phyloP scores from a whole-genome alignment of 2,888 invertebrate species.

The Phyto melanocephala region DNA sequence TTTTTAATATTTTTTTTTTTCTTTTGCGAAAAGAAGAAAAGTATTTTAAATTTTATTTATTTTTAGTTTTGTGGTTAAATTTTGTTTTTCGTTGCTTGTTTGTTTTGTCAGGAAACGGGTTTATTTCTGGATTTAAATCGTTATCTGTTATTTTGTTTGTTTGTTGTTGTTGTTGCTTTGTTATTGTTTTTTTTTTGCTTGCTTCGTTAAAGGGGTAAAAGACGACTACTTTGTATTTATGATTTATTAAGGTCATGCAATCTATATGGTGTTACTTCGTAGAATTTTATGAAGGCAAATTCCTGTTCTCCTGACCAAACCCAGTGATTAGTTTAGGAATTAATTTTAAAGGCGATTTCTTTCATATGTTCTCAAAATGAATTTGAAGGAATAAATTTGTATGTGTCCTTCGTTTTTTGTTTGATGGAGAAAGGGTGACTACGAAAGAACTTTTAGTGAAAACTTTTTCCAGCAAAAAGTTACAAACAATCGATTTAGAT shows the following conservation, averaged over 20 bases:
- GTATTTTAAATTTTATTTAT: slow-evolving; percentile 17
- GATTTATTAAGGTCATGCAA: slow-evolving; percentile 63
- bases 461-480: too few relatives aligned
- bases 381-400: background rate
- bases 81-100: background rate
- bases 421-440: background rate
- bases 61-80: slow-evolving; percentile 50
- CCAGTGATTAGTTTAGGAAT: slow-evolving; percentile 50
- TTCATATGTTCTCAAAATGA: background rate
- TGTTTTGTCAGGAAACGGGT: slow-evolving; percentile 29
- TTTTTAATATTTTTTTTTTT: slow-evolving; percentile 12
- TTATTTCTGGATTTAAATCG: slow-evolving; percentile 13
- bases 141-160: background rate
- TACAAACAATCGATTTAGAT: too few relatives aligned
- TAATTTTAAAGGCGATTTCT: background rate
- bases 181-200: slow-evolving; percentile 2
- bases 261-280: slow-evolving; percentile 55
- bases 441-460: background rate
- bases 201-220: slow-evolving; percentile 38
- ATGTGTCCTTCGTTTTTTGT: background rate
- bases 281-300: slow-evolving; percentile 60
- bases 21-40: background rate
- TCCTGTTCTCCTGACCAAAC: slow-evolving; percentile 29
- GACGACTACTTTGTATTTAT: slow-evolving; percentile 13
- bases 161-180: slow-evolving; percentile 17